Percentiles rank a stretch among this genome's conserved stretches.
Evolutionary conservation across 2,797 vertebrate genomes (phyloP).

Genomic region (Falco naumanni): DNA sequence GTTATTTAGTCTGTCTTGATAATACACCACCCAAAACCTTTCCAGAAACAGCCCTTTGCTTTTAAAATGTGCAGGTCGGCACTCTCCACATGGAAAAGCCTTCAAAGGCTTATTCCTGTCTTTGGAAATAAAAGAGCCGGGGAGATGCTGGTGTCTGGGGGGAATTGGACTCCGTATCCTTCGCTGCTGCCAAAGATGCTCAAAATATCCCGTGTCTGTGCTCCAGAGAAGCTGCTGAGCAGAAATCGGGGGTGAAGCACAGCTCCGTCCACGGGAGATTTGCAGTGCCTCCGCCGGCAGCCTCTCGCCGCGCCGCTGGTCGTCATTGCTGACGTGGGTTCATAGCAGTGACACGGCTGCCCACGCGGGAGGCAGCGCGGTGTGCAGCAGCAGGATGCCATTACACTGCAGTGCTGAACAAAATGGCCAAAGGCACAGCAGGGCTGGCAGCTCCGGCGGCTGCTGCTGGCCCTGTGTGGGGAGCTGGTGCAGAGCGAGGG

Average conservation of each 20-base stretch:
- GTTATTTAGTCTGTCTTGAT: not conserved
- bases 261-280: not conserved
- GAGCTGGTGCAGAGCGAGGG: not conserved
- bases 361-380: not conserved
- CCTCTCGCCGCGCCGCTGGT: rapidly evolving
- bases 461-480: not conserved
- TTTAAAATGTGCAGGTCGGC: not conserved
- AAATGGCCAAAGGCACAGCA: rapidly evolving
- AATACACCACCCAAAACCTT: not conserved
- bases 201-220: not conserved
- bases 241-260: not conserved
- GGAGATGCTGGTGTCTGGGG: not conserved
- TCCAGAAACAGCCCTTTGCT: not conserved
- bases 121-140: not conserved
- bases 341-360: not conserved
- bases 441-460: not conserved
- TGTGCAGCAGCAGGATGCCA: rapidly evolving
- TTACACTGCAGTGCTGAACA: rapidly evolving
- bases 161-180: not conserved
- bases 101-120: not conserved
- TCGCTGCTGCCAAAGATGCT: not conserved
- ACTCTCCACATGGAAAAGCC: not conserved
- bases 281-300: not conserved
- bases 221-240: not conserved
- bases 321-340: not conserved